These are phyloP conservation scores for Drosophila repletoides DNA, from an alignment of 1,140 invertebrate species.

Conservation along the genomic window DNA sequence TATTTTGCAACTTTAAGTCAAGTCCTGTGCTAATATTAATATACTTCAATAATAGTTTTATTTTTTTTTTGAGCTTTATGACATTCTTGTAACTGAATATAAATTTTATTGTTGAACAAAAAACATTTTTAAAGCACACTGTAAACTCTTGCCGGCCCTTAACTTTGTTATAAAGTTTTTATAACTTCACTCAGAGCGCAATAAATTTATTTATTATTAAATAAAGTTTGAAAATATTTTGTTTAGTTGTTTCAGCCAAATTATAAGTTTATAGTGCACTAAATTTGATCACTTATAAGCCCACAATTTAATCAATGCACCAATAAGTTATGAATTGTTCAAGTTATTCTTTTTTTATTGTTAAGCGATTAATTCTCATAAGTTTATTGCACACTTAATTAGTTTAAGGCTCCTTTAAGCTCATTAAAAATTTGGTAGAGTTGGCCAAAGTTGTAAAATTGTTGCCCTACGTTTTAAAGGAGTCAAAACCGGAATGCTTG, in stretches of 20 bases:
- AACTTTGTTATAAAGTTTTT: conserved; percentile 9
- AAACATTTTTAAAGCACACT: background rate
- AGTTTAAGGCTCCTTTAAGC: conserved; percentile 56
- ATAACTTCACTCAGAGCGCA: conserved; percentile 4
- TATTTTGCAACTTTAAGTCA: too few relatives aligned
- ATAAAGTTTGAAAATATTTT: conserved; percentile 11
- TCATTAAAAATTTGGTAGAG: conserved; percentile 56
- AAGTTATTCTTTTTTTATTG: background rate
- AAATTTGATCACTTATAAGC: conserved; percentile 12
- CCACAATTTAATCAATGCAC: conserved; percentile 20
- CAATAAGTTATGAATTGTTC: conserved; percentile 1
- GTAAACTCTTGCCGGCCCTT: background rate
- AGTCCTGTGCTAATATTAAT: too few relatives aligned
- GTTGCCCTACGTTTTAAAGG: background rate
- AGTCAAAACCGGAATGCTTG: conserved; percentile 18
- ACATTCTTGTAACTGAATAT: too few relatives aligned
- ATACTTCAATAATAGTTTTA: too few relatives aligned
- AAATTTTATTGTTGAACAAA: background rate
- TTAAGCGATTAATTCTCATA: conserved; percentile 27
- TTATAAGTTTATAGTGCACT: conserved; percentile 15
- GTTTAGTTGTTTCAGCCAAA: background rate
- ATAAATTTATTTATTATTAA: conserved; percentile 16
- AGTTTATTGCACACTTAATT: conserved; percentile 65
- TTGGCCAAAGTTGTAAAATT: conserved; percentile 29
- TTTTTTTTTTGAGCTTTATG: too few relatives aligned